Conservation (phyloP, 92 coral and sea anemone genomes). For the Nematostella vectensis region DNA sequence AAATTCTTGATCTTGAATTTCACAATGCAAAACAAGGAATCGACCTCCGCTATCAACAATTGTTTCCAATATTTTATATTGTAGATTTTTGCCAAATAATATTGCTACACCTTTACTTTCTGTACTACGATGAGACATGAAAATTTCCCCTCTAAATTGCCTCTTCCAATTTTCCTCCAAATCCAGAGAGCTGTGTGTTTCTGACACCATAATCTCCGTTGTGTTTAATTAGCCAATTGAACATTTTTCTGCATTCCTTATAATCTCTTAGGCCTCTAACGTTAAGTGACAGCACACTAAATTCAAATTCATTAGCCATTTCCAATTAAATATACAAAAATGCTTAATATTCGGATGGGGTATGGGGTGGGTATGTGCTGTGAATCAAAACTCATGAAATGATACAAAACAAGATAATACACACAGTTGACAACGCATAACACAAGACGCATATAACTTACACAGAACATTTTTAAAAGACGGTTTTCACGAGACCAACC, state of each 20-base stretch:
- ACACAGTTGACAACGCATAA: no score
- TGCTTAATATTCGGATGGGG: no score
- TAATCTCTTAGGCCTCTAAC: constrained; percentile 9
- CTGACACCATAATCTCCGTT: constrained; percentile 8
- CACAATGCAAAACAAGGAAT: not conserved
- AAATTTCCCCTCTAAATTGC: not conserved
- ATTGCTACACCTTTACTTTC: constrained; percentile 6
- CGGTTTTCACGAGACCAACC: no score
- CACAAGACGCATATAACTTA: no score
- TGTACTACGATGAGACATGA: constrained; percentile 8
- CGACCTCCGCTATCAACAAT: not conserved
- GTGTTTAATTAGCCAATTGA: constrained; percentile 12
- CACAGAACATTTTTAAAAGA: not conserved
- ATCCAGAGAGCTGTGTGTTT: constrained; percentile 14
- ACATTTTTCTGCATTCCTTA: constrained; percentile 2
- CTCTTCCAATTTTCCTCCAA: not conserved
- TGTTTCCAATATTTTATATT: not conserved
- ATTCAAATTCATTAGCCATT: not conserved
- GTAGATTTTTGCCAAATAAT: constrained; percentile 2
- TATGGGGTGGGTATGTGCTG: no score
- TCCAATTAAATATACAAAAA: no score
- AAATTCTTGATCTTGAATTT: not conserved
- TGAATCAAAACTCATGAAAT: no score
- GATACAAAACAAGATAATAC: no score
- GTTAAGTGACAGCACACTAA: not conserved